These are phyloP conservation scores for Drosophila funebris DNA, from an alignment of 1,140 invertebrate genomes.

Conservation along the genomic window DNA sequence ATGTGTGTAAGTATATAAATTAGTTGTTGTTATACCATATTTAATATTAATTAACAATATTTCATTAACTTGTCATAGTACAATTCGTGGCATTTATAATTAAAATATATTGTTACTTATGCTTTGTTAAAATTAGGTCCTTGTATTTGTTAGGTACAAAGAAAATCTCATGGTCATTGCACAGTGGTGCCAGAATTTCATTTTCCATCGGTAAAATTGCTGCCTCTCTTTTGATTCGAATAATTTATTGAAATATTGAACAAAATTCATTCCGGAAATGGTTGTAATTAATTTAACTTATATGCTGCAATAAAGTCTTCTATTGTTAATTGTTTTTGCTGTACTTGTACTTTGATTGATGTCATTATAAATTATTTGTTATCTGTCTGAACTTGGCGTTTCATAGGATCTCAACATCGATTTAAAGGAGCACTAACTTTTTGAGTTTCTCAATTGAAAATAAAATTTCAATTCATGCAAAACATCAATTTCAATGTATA, in stretches of 20 bases:
- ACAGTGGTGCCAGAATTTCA: conserved; percentile 22
- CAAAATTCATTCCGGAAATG: neutral
- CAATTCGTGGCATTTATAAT: conserved; percentile 62
- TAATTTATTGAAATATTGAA: neutral
- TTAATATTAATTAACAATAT: conserved; percentile 72
- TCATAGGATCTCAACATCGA: neutral
- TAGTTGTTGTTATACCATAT: conserved; percentile 55
- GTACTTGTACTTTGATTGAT: neutral
- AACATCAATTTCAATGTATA: neutral
- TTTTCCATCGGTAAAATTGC: conserved; percentile 27
- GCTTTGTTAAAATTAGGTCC: conserved; percentile 45
- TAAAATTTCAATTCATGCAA: neutral
- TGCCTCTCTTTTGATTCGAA: neutral
- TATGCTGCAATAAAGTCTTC: neutral
- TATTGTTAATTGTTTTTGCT: neutral
- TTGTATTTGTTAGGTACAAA: conserved; percentile 64
- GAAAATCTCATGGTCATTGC: conserved; percentile 68
- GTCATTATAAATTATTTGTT: neutral
- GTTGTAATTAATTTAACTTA: neutral
- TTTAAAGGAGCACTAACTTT: conserved; percentile 2
- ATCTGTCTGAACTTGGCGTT: conserved; percentile 1
- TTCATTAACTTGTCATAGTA: conserved; percentile 50
- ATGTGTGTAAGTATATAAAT: conserved; percentile 54
- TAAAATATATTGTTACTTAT: conserved; percentile 37
- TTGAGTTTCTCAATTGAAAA: conserved; percentile 1